A percentile compares a stretch with the other conserved stretches of the same genome.
Conservation (phyloP, 1,140 invertebrate genomes). For the Trachelipus rathkii region DNA sequence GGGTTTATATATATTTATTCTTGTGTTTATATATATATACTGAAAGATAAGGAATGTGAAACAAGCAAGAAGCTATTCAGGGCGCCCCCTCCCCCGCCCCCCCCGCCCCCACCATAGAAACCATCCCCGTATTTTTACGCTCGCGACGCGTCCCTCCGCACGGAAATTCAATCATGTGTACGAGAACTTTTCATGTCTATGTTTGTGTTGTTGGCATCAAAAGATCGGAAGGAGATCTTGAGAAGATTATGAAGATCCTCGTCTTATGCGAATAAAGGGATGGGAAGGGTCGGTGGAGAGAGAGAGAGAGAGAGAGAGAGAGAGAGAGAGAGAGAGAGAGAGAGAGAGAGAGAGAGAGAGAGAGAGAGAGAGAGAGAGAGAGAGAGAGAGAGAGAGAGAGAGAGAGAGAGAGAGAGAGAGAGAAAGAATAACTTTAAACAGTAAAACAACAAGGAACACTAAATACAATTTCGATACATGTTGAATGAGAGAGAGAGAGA, state of each 20-base stretch:
- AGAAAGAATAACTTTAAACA: no score
- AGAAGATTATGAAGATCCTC: slow-evolving; percentile 6
- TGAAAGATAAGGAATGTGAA: no score
- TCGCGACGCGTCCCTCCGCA: not conserved
- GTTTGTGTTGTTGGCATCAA: slow-evolving; percentile 9
- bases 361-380: no score
- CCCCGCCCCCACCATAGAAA: not conserved
- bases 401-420: no score
- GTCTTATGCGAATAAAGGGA: not conserved
- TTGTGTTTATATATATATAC: no score
- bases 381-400: no score
- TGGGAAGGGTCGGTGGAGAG: not conserved
- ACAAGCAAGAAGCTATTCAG: no score
- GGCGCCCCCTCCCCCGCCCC: not conserved
- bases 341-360: not conserved
- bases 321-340: not conserved
- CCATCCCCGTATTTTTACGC: not conserved
- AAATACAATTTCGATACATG: not conserved
- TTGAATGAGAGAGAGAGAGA: not conserved
- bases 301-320: not conserved
- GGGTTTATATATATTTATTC: no score
- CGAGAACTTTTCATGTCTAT: not conserved
- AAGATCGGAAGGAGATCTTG: slow-evolving; percentile 1
- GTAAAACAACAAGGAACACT: no score
- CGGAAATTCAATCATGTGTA: slow-evolving; percentile 4